Evolutionary conservation across 1,140 invertebrate genomes (phyloP).

Genomic region (Lordiphosa stackelbergi): DNA sequence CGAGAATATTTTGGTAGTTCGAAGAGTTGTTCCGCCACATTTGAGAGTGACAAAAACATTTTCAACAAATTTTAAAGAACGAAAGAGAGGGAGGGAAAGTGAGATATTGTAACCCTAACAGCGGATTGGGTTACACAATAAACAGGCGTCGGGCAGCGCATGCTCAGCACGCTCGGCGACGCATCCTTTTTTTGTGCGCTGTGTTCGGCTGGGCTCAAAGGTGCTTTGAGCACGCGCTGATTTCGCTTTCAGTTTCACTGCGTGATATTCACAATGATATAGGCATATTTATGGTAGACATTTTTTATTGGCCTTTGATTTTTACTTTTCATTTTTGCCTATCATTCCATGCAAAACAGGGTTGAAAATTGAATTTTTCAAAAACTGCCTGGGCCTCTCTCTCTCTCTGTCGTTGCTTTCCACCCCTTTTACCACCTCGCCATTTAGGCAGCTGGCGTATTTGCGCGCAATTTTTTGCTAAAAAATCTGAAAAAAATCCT

Average conservation of each 20-base stretch:
- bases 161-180: constrained; percentile 57
- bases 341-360: constrained; percentile 67
- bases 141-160: constrained; percentile 32
- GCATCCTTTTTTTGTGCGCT: constrained; percentile 36
- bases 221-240: constrained; percentile 46
- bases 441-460: constrained; percentile 36
- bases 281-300: constrained; percentile 21
- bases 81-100: neutral
- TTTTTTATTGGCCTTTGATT: constrained; percentile 52
- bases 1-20: constrained; percentile 30
- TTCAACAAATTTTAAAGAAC: constrained; percentile 38
- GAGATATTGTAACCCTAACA: constrained; percentile 43
- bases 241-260: constrained; percentile 30
- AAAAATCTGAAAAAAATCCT: constrained; percentile 51
- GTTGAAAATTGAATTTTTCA: constrained; percentile 48
- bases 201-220: too few relatives aligned
- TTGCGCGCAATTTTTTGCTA: constrained; percentile 48
- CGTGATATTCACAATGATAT: constrained; percentile 58
- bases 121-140: constrained; percentile 65
- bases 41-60: constrained; percentile 34
- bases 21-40: constrained; percentile 66
- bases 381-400: constrained; percentile 17
- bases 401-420: constrained; percentile 19
- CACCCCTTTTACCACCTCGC: constrained; percentile 48
- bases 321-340: constrained; percentile 37